phyloP scores from a whole-genome alignment of 2,113 vertebrate genomes.

The Arizona elegans region DNA sequence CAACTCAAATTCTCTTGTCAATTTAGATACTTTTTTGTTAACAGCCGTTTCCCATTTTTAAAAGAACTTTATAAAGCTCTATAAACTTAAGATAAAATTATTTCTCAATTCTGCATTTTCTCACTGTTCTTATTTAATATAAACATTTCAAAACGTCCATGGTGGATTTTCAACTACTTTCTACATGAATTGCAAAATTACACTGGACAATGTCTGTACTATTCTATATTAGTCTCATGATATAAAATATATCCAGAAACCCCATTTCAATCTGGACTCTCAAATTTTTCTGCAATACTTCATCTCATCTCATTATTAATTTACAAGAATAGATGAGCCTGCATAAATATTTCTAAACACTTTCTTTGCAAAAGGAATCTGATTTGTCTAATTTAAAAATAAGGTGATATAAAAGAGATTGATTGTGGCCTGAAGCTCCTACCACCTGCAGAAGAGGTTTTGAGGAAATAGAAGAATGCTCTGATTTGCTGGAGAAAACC shows the following conservation, averaged over 20 bases:
- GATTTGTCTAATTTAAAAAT: not conserved
- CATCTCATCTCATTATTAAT: not conserved
- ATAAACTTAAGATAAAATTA: not conserved
- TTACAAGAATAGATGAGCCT: not conserved
- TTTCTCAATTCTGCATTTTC: not conserved
- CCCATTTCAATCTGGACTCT: not conserved
- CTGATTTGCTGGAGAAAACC: not conserved
- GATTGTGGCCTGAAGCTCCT: not conserved
- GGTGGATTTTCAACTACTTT: not conserved
- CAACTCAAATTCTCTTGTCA: not conserved
- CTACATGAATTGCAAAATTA: not conserved
- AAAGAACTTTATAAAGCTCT: not conserved
- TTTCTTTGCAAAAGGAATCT: not conserved
- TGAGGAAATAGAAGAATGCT: not conserved
- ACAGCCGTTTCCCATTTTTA: not conserved
- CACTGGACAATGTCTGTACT: not conserved
- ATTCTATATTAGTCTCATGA: not conserved
- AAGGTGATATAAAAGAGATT: not conserved
- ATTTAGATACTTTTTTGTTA: not conserved
- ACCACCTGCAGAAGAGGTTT: no score
- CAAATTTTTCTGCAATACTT: no score
- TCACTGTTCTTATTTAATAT: not conserved
- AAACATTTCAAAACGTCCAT: not conserved
- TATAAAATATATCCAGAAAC: not conserved
- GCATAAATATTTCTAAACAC: not conserved